phyloP scores from a whole-genome alignment of 2,797 vertebrate genomes.

The Myotis findleyi region DNA sequence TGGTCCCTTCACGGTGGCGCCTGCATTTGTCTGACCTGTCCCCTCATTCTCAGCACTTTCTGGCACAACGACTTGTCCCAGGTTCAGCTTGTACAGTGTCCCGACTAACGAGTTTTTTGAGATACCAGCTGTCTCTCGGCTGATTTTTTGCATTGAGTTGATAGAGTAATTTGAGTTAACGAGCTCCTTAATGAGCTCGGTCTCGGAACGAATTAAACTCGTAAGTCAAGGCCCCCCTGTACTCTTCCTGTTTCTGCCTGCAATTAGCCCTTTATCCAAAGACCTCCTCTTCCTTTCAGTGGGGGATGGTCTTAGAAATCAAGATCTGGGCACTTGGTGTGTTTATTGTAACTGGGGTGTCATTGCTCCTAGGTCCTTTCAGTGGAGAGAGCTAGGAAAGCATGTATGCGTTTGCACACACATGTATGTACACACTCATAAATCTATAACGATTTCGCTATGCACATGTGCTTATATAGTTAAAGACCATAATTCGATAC shows the following conservation, averaged over 20 bases:
- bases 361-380: neutral
- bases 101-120: too few species aligned
- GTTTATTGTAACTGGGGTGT: neutral
- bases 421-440: neutral
- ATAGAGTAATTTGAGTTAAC: too few species aligned
- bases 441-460: neutral
- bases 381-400: neutral
- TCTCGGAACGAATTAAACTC: too few species aligned
- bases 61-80: neutral
- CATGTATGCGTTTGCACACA: neutral
- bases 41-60: neutral
- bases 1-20: neutral
- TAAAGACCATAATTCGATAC: neutral
- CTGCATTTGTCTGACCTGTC: neutral
- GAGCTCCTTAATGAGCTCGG: too few species aligned
- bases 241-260: neutral
- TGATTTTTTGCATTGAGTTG: too few species aligned
- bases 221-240: neutral
- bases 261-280: neutral
- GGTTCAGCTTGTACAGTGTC: neutral
- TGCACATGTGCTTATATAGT: neutral
- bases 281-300: neutral
- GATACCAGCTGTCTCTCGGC: too few species aligned
- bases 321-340: neutral
- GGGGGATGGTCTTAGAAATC: constrained; percentile 13